A percentile compares a stretch with the other conserved stretches of the same genome.
Conservation (phyloP, 2,113 vertebrate genomes). For the Lepisosteus oculatus region DNA sequence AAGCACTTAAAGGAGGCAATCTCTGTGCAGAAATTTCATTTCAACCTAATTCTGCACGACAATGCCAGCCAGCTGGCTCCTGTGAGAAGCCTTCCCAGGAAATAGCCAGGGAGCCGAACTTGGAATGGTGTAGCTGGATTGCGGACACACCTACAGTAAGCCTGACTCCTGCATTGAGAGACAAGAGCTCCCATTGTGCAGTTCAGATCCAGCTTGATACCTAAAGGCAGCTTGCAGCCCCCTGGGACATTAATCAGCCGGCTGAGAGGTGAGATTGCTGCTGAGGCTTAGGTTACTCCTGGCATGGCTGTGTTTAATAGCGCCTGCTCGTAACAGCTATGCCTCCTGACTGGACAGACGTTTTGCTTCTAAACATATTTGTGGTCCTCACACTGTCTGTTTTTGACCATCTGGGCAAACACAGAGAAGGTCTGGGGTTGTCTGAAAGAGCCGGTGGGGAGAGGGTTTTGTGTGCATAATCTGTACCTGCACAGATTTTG, state of each 20-base stretch:
- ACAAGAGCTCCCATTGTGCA: not conserved
- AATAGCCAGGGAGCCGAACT: not conserved
- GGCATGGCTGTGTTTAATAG: not conserved
- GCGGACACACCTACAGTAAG: not conserved
- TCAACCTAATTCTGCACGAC: not conserved
- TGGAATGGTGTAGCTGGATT: not conserved
- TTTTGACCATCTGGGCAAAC: no score
- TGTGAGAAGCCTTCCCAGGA: not conserved
- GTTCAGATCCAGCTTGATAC: not conserved
- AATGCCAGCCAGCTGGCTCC: not conserved
- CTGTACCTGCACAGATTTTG: no score
- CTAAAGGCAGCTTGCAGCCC: not conserved
- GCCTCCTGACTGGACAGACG: not conserved
- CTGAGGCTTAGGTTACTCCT: not conserved
- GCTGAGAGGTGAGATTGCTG: constrained; percentile 2
- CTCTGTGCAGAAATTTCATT: not conserved
- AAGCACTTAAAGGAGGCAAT: no score
- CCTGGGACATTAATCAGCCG: constrained; percentile 4
- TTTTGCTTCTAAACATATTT: no score
- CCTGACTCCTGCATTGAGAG: not conserved
- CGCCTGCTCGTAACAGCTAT: not conserved
- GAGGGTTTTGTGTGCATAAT: no score
- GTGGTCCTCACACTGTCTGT: no score
- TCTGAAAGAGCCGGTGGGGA: no score
- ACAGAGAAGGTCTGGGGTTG: no score